phyloP scores from a whole-genome alignment of 2,797 vertebrate species.

The Coendou prehensilis region DNA sequence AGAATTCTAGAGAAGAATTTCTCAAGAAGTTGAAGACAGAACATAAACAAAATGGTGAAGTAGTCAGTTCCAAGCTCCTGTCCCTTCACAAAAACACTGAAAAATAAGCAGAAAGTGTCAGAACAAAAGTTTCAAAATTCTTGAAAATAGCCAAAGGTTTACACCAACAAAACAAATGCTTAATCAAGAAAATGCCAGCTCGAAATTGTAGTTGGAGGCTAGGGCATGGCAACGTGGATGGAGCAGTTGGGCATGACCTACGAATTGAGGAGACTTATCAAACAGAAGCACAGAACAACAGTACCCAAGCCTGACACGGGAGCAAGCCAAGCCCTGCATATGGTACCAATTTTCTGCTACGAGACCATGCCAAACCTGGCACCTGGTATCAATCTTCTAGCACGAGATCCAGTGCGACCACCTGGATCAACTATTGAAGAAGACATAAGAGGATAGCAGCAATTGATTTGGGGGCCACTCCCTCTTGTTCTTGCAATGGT shows the following conservation, averaged over 20 bases:
- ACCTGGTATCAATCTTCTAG: neutral
- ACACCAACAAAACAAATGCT: neutral
- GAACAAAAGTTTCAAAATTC: neutral
- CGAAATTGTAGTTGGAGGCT: neutral
- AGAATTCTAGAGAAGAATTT: neutral
- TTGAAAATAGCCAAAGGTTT: neutral
- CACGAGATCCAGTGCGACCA: neutral
- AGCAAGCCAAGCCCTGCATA: neutral
- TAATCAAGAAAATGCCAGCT: neutral
- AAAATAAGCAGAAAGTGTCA: neutral
- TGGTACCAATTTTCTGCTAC: neutral
- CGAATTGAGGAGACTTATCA: neutral
- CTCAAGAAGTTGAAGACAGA: neutral
- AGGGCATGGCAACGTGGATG: neutral
- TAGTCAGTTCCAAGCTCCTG: neutral
- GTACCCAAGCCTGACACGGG: neutral
- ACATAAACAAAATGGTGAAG: neutral
- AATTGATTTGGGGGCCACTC: neutral
- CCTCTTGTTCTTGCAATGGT: neutral
- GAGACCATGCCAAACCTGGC: neutral
- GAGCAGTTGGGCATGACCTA: neutral
- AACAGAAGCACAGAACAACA: neutral
- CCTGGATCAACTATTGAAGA: neutral
- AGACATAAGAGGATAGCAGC: neutral
- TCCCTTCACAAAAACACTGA: neutral